Evolutionary conservation across 1,140 invertebrate genomes (phyloP), one percentile per base, ranked within the genome.

Genomic region (Camponotus floridanus): DNA sequence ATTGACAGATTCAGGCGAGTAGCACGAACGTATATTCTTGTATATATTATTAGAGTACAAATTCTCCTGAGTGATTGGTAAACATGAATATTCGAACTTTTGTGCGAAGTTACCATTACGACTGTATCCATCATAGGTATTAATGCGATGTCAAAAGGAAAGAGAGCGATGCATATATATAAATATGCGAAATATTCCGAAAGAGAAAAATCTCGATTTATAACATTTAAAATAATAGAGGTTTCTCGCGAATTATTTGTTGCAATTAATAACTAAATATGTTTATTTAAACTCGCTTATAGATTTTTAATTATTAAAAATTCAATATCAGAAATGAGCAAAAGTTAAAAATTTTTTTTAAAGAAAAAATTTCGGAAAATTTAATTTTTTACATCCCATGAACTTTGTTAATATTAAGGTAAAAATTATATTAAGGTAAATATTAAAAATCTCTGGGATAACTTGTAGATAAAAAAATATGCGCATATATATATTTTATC

Each of bases 1-100:
- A 18, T 67, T 39, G 61, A 80, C 51, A 31, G 26, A 64, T 9
- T 62, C 11, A 39, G 48, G 42, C n/a, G 39, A 39, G 42, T 11
- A 45, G 45, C 33, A 21, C 33, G 33, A 76, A 48, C 33, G 42
- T 65, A 55, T 33, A 78, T 85, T 67, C 78, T 76, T 83, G 87
- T 74, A 26, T 1, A 26, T 26, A 83, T 86, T 86, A 79, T 21
- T 81, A 79, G 39, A 90, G 83, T 91, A 91, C 89, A 90, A 91
- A 90, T 88, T 68, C 33, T 90, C 48, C 21, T n/a, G 55, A 67
- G 76, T 87, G 59, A 86, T 79, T 68, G 31, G n/a, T 61, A 67
- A 55, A 21, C 45, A 48, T 18, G 65, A 79, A 45, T 87, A 89
- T 85, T 89, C 59, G 15, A 45, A 59, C 18, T 84, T 51, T 51